Base-by-base conservation (phyloP, 2,113 vertebrate species). In the Plecturocebus donacophilus region DNA sequence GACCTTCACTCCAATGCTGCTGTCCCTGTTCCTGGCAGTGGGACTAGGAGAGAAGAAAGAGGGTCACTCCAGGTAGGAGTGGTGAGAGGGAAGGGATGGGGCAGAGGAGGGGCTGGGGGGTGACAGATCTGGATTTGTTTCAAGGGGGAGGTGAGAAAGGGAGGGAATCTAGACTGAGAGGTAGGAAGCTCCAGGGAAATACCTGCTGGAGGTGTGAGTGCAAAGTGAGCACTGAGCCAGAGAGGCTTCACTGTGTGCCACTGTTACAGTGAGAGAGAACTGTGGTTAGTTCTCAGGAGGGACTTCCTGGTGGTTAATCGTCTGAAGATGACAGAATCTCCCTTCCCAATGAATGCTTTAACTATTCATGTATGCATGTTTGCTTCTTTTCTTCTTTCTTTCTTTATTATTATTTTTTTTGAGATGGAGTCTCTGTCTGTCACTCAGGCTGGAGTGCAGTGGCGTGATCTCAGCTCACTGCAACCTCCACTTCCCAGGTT, bases 1-100 rank as follows among this genome's bases (percentile, higher is more conserved):
- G 93, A 84, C 90, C 54, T 90, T 97, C n/a, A 82, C 96, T 42
- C 96, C 98, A 96, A 96, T 99, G 32, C 30, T 98, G 2, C 92
- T 96, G 38, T 97, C 97, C 30, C 95, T 99, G 42, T 95, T 98
- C 58, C 95, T 98, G 81, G 97, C 97, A 9, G 16, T 97, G 58
- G 97, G 87, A n/a, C 68, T 94, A 2, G 96, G 94, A 56, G 92
- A 97, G 8, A 97, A 95, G 91, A 97, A 98, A 27, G 97, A 98
- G 21, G 95, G 84, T 11, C 1, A 77, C 49, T 93, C 91, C 0
- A 97, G 98, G 98, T 98, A 96, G 96, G 97, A 14, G 10, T 9
- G 32, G 10, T 23, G 32, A 70, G n/a, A 40, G 82, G 12, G 27
- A 70, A 70, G 49, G 45, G 23, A 17, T 19, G 30, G 25, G 20